These are phyloP conservation scores for Achatina immaculata DNA, from an alignment of 1,140 invertebrate genomes.

Conservation along the genomic window DNA sequence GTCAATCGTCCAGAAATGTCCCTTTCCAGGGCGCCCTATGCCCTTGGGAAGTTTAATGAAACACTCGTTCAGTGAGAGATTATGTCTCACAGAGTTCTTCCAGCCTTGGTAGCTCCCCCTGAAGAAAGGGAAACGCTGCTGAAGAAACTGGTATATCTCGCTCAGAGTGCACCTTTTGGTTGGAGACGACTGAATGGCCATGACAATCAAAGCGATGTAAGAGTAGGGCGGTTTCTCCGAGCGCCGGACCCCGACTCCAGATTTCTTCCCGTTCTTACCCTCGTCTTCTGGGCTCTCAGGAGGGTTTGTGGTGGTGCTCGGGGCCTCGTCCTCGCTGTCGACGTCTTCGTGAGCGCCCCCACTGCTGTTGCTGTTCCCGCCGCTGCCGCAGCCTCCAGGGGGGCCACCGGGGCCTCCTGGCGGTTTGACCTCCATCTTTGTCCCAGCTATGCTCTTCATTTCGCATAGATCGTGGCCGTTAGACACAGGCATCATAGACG, in stretches of 20 bases:
- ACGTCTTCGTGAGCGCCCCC: constrained; percentile 1
- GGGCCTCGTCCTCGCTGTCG: constrained; percentile 49
- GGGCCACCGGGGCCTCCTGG: background rate
- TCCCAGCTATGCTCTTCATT: background rate
- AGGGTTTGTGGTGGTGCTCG: constrained; percentile 37
- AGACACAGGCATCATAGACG: constrained; percentile 1
- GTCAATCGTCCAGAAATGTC: constrained; percentile 98
- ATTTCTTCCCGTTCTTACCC: constrained; percentile 52
- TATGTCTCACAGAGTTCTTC: constrained; percentile 99
- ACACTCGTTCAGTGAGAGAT: constrained; percentile 96
- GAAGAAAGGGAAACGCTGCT: constrained; percentile 82
- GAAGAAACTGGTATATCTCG: constrained; percentile 73
- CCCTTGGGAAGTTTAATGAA: constrained; percentile 79
- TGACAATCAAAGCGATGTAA: constrained; percentile 97
- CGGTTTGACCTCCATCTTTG: constrained; percentile 2
- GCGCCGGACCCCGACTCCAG: constrained; percentile 60
- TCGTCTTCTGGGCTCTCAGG: constrained; percentile 35
- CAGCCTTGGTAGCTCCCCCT: constrained; percentile 96
- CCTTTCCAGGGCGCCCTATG: constrained; percentile 91
- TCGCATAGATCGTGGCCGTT: constrained; percentile 32
- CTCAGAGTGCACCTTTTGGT: constrained; percentile 72
- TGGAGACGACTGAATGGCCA: constrained; percentile 88
- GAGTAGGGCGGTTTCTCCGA: constrained; percentile 94
- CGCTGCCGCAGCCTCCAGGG: background rate
- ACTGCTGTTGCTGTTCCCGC: background rate